A percentile compares a stretch with the other conserved stretches of the same genome.
These are phyloP conservation scores for Eupeodes latifasciatus DNA, from an alignment of 2,888 invertebrate species.

Conservation along the genomic window DNA sequence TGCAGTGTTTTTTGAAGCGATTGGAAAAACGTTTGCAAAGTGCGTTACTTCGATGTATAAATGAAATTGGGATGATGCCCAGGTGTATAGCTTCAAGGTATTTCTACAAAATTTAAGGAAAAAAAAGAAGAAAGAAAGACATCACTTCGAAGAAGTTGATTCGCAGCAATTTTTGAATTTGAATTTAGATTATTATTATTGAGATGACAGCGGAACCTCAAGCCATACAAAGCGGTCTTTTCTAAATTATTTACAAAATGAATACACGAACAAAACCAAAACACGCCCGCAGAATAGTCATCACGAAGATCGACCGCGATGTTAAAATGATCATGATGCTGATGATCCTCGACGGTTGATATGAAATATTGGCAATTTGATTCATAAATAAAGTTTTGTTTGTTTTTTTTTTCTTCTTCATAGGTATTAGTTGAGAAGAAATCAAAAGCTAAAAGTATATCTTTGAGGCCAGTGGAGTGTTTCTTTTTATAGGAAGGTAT, in stretches of 20 bases:
- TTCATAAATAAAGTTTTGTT: slow-evolving; percentile 65
- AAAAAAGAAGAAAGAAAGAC: slow-evolving; percentile 31
- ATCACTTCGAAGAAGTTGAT: slow-evolving; percentile 20
- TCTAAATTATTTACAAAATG: background rate
- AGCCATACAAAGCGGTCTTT: slow-evolving; percentile 57
- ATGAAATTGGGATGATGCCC: slow-evolving; percentile 34
- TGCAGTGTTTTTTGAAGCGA: background rate
- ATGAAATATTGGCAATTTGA: slow-evolving; percentile 71
- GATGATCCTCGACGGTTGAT: slow-evolving; percentile 28
- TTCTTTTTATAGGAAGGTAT: slow-evolving; percentile 42
- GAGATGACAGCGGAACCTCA: slow-evolving; percentile 47
- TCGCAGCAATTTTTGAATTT: slow-evolving; percentile 38
- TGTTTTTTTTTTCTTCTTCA: background rate
- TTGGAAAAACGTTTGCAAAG: slow-evolving; percentile 39
- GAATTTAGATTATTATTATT: background rate
- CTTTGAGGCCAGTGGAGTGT: slow-evolving; percentile 31
- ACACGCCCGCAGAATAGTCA: slow-evolving; percentile 62
- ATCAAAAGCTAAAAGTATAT: slow-evolving; percentile 47
- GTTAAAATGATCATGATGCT: background rate
- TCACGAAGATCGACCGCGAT: slow-evolving; percentile 32
- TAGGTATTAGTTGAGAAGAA: background rate
- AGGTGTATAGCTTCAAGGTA: slow-evolving; percentile 60
- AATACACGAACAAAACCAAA: slow-evolving; percentile 22
- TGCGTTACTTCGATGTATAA: slow-evolving; percentile 31
- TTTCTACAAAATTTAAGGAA: slow-evolving; percentile 18